Evolutionary conservation across 1,140 invertebrate species (phyloP).

Genomic region (Orchestia grillus): DNA sequence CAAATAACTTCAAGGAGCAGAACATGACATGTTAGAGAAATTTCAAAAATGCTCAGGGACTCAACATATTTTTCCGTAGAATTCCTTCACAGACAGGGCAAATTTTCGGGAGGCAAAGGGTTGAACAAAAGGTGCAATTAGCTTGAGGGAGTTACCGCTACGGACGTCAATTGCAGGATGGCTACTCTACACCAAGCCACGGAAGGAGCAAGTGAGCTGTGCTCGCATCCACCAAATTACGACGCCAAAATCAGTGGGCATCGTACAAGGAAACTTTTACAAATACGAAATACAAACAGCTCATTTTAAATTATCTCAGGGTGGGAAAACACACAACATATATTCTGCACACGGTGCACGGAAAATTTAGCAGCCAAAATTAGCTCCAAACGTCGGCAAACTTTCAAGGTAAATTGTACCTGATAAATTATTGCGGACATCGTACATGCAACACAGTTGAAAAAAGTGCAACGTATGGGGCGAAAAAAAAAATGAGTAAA

Average conservation of each 20-base stretch:
- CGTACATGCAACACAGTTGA: neutral
- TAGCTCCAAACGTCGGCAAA: neutral
- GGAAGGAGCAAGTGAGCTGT: neutral
- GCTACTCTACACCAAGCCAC: neutral
- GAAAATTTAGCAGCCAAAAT: neutral
- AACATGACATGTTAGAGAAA: too few species aligned
- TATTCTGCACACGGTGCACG: neutral
- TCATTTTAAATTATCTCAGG: neutral
- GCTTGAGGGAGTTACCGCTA: slow-evolving; percentile 1
- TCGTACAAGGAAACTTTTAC: neutral
- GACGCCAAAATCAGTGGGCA: neutral
- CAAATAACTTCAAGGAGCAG: too few species aligned
- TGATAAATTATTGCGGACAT: neutral
- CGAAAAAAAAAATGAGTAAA: neutral
- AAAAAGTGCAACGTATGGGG: neutral
- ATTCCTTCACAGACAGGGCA: too few species aligned
- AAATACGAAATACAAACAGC: neutral
- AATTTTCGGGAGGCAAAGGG: too few species aligned
- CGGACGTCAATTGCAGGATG: slow-evolving; percentile 70
- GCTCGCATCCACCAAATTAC: neutral
- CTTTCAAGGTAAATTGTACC: neutral
- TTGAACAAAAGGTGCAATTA: neutral
- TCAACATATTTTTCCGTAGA: too few species aligned
- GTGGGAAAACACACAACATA: neutral
- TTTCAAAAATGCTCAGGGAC: too few species aligned